Evolutionary conservation across 2,797 vertebrate genomes (phyloP).

Genomic region (Peromyscus melanophrys): DNA sequence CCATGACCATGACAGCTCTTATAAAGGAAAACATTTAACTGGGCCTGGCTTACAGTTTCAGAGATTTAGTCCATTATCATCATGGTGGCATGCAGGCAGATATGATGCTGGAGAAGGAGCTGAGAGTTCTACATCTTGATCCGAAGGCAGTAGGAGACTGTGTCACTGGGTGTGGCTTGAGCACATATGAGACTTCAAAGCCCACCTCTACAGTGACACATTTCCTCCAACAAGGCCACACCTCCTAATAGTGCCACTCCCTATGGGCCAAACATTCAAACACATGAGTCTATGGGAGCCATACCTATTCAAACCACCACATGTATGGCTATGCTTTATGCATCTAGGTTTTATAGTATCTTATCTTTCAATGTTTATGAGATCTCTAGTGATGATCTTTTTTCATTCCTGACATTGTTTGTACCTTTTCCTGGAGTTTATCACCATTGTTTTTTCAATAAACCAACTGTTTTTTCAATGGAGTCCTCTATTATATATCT

Average conservation of each 20-base stretch:
- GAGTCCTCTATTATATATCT: background rate
- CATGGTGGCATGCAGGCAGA: background rate
- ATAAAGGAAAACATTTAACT: background rate
- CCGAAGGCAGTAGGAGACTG: background rate
- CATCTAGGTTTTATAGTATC: background rate
- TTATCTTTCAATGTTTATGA: conserved; percentile 17
- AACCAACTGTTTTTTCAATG: background rate
- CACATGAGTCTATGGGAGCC: background rate
- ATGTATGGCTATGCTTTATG: background rate
- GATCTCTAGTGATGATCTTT: background rate
- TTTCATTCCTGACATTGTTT: conserved; percentile 1
- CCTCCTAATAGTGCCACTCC: background rate
- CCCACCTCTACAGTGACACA: background rate
- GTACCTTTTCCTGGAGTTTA: conserved; percentile 17
- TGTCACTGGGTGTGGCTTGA: background rate
- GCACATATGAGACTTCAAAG: background rate
- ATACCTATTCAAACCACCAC: background rate
- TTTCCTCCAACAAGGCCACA: background rate
- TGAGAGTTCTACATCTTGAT: background rate
- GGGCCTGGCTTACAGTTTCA: background rate
- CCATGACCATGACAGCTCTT: background rate
- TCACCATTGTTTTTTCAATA: background rate
- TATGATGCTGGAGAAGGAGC: background rate
- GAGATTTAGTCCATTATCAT: background rate
- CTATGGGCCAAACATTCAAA: background rate